Percentiles rank a stretch among this genome's conserved stretches.
Conservation (phyloP, 2,113 vertebrate species). For the Labeo rohita region DNA sequence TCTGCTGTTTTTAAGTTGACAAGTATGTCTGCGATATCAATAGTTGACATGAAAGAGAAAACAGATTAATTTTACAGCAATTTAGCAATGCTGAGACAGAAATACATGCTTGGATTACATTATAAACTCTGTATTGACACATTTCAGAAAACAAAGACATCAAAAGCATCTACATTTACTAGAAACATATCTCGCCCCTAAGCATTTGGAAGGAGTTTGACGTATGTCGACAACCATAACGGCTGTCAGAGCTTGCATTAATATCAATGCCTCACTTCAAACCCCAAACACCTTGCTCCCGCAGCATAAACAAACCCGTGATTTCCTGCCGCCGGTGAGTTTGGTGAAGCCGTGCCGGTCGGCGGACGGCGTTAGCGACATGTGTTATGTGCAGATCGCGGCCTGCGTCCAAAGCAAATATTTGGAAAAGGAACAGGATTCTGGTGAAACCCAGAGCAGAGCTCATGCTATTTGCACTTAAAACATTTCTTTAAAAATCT, state of each 20-base stretch:
- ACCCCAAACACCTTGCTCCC: constrained; percentile 62
- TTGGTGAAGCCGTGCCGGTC: constrained; percentile 71
- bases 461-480: constrained; percentile 76
- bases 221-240: background rate
- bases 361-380: constrained; percentile 75
- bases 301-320: constrained; percentile 72
- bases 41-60: background rate
- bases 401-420: constrained; percentile 78
- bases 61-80: background rate
- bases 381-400: constrained; percentile 74
- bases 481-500: constrained; percentile 67
- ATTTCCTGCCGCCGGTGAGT: constrained; percentile 66
- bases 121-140: background rate
- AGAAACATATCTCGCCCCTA: background rate
- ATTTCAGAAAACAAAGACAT: background rate
- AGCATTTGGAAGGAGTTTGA: constrained; percentile 10
- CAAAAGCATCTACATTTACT: background rate
- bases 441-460: constrained; percentile 69
- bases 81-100: background rate
- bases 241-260: background rate
- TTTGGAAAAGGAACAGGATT: constrained; percentile 78
- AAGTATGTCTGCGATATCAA: background rate
- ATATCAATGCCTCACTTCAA: background rate
- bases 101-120: background rate
- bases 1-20: background rate